These are phyloP conservation scores for Orycteropus afer DNA, from an alignment of 2,113 vertebrate genomes.

Conservation along the genomic window DNA sequence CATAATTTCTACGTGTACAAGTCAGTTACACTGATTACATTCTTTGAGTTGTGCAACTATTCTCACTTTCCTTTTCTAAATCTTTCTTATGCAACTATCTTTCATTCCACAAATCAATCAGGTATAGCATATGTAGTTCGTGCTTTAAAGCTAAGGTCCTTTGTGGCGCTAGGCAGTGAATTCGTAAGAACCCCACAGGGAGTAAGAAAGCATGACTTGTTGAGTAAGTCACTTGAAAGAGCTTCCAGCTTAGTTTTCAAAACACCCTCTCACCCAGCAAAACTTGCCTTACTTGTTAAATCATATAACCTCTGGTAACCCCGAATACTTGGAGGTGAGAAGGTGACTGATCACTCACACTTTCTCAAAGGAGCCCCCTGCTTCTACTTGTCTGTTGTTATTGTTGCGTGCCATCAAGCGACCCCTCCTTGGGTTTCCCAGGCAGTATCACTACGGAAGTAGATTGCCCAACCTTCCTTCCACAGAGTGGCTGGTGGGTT, in stretches of 20 bases:
- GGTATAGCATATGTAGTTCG: not conserved
- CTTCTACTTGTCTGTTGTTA: constrained; percentile 50
- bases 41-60: not conserved
- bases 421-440: no score
- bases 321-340: constrained; percentile 41
- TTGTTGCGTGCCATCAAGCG: no score
- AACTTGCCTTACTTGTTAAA: constrained; percentile 58
- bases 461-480: no score
- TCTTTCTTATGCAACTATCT: not conserved
- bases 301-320: constrained; percentile 11
- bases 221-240: constrained; percentile 29
- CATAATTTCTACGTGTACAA: not conserved
- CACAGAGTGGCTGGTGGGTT: no score
- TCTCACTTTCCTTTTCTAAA: not conserved
- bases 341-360: not conserved
- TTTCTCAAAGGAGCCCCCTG: constrained; percentile 39
- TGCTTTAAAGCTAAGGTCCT: not conserved
- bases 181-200: not conserved
- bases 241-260: constrained; percentile 33
- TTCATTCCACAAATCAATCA: constrained; percentile 19
- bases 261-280: constrained; percentile 40
- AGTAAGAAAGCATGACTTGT: not conserved
- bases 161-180: not conserved
- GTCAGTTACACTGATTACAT: not conserved
- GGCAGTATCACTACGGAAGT: no score